Evolutionary conservation across 1,140 invertebrate genomes (phyloP).

Genomic region (Drosophila fuyamai): DNA sequence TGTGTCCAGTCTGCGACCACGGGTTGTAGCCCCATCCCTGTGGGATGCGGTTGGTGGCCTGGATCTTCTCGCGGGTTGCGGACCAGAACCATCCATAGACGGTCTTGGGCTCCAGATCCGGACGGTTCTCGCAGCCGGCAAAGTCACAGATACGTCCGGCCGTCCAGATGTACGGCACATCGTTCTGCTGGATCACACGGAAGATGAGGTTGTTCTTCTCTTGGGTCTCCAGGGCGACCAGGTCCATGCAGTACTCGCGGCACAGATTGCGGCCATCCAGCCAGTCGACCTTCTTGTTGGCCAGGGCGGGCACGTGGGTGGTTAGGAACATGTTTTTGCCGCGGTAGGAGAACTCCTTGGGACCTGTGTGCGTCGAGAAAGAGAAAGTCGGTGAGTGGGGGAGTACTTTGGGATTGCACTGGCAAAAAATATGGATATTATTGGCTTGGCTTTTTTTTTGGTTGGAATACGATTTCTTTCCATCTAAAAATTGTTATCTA

Average conservation of each 20-base stretch:
- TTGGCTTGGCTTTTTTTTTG: background rate
- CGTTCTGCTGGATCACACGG: conserved; percentile 93
- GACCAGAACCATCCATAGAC: conserved; percentile 97
- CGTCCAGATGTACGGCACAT: conserved; percentile 97
- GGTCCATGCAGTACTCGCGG: conserved; percentile 96
- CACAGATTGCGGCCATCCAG: conserved; percentile 95
- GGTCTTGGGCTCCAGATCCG: conserved; percentile 93
- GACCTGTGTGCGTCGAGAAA: conserved; percentile 87
- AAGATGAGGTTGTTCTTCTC: conserved; percentile 95
- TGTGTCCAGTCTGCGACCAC: conserved; percentile 95
- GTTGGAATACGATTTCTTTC: too few relatives aligned
- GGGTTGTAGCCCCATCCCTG: conserved; percentile 89
- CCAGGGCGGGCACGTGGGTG: conserved; percentile 91
- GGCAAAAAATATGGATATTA: too few relatives aligned
- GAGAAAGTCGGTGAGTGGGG: background rate
- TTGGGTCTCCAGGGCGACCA: conserved; percentile 94
- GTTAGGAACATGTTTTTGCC: conserved; percentile 96
- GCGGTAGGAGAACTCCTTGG: conserved; percentile 94
- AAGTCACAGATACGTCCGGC: conserved; percentile 96
- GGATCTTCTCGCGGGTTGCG: conserved; percentile 93
- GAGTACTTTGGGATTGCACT: background rate
- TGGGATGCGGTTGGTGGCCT: conserved; percentile 91
- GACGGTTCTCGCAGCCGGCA: conserved; percentile 94
- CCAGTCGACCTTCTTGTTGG: conserved; percentile 94
- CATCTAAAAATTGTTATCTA: too few relatives aligned